Evolutionary conservation across 2,113 vertebrate genomes (phyloP), one percentile per base, ranked within the genome.

Genomic region (Notarius lentiginosus): DNA sequence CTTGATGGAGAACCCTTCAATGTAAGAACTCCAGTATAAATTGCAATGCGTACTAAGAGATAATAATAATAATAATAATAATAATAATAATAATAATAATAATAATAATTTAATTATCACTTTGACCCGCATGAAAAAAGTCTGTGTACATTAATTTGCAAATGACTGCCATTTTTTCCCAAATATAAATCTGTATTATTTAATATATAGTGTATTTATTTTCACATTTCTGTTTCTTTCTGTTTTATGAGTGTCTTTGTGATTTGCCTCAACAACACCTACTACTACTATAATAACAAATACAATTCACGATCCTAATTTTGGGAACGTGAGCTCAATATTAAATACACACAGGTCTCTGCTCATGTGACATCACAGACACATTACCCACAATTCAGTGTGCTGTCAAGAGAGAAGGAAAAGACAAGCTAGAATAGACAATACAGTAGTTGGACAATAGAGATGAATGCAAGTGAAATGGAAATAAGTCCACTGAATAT

Each of bases 381-480:
- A 58, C 4, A 4, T 82, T 82, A 82, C 65, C 85, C 85, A 87
- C 24, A 82, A 63, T 61, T 30, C 79, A 8, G 41, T 17, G 79
- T 66, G 8, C 20, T 73, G 12, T 61, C 55, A 41, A 41, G 41
- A 41, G 41, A 41, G 41, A 41, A 41, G 41, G 41, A 41, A 41
- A 41, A 41, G 41, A 41, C 41, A 41, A 41, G 4, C 41, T 41
- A 41, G 41, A 41, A 41, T 41, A 41, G 41, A 41, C 41, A 41
- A 41, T 41, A 41, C 2, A 41, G 3, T 41, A 41, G 41, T 41
- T 41, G 41, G 41, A 41, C 41, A 41, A 41, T 4, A 41, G 41
- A 41, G 41, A 41, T 41, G 41, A 41, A 41, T 41, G 41, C 41
- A 41, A 4, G 41, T 41, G 41, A 41, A 41, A 41, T 41, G 41